These are phyloP conservation scores for Drosophila koepferae DNA, from an alignment of 2,888 invertebrate species.

Conservation along the genomic window DNA sequence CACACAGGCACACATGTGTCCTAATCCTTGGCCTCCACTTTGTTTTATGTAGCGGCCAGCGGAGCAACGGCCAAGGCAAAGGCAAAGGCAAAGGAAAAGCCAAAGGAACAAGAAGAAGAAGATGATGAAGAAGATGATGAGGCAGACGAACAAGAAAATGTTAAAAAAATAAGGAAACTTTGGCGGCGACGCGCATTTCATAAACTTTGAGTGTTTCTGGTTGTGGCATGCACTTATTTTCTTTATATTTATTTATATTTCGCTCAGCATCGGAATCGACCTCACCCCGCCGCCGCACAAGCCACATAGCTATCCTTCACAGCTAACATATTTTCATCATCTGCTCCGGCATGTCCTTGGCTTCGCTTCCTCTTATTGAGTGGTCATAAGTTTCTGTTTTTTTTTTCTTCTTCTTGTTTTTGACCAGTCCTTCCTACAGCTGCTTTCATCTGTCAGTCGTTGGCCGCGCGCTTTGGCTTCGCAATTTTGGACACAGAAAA, in stretches of 20 bases:
- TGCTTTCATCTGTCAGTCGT: conserved; percentile 47
- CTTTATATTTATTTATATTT: conserved; percentile 76
- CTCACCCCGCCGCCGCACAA: background rate
- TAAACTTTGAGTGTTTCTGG: conserved; percentile 80
- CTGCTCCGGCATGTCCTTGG: conserved; percentile 9
- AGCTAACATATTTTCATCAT: conserved; percentile 53
- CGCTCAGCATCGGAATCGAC: conserved; percentile 50
- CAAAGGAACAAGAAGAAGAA: conserved; percentile 1
- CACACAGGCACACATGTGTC: conserved; percentile 23
- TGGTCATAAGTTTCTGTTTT: conserved; percentile 65
- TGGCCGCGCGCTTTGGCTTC: conserved; percentile 21
- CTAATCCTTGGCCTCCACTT: conserved; percentile 58
- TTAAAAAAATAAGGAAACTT: conserved; percentile 56
- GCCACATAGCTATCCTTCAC: conserved; percentile 38
- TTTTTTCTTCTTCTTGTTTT: background rate
- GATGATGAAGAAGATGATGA: conserved; percentile 10
- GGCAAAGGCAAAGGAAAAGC: background rate
- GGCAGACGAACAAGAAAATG: conserved; percentile 4
- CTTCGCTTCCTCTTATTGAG: conserved; percentile 62
- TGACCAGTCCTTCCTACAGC: conserved; percentile 44
- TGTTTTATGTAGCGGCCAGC: conserved; percentile 41
- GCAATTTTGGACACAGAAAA: conserved; percentile 38
- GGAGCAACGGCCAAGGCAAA: background rate
- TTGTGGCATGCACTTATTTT: conserved; percentile 78
- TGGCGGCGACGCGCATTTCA: conserved; percentile 79